These are phyloP conservation scores for Porphyrio hochstetteri DNA, from an alignment of 2,113 vertebrate species.

Conservation along the genomic window DNA sequence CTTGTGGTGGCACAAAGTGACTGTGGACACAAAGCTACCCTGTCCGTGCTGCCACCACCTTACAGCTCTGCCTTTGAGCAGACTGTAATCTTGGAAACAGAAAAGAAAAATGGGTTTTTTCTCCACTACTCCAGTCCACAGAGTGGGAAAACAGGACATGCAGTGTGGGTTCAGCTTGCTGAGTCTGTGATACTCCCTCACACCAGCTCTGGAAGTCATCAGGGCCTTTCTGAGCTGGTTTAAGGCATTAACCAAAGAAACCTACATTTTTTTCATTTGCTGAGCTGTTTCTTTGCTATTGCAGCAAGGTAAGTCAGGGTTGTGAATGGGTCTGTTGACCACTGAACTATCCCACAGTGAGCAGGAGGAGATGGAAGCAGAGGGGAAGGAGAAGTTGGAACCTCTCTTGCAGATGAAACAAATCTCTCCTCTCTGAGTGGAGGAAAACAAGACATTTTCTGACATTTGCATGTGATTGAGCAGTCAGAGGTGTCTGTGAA, in stretches of 20 bases:
- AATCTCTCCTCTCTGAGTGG: not conserved
- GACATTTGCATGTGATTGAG: not conserved
- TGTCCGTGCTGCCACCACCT: not conserved
- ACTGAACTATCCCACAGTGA: not conserved
- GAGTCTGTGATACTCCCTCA: not conserved
- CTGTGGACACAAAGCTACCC: fast-evolving
- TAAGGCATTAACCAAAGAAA: not conserved
- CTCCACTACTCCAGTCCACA: not conserved
- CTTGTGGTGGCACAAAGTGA: not conserved
- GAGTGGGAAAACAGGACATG: not conserved
- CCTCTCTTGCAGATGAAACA: not conserved
- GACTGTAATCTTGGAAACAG: not conserved
- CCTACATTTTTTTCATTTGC: not conserved
- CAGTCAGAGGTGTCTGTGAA: not conserved
- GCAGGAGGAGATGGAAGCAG: not conserved
- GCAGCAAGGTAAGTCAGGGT: not conserved
- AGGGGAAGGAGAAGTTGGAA: not conserved
- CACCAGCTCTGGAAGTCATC: not conserved
- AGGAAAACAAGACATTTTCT: not conserved
- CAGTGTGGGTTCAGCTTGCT: not conserved
- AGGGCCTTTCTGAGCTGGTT: fast-evolving
- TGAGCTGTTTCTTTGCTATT: not conserved
- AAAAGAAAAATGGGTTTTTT: not conserved
- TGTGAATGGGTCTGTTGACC: not conserved
- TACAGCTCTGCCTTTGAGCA: not conserved